Percentiles rank a stretch among this genome's conserved stretches.
These are phyloP conservation scores for Microcebus ravelobensis DNA, from an alignment of 2,113 vertebrate genomes.

Conservation along the genomic window DNA sequence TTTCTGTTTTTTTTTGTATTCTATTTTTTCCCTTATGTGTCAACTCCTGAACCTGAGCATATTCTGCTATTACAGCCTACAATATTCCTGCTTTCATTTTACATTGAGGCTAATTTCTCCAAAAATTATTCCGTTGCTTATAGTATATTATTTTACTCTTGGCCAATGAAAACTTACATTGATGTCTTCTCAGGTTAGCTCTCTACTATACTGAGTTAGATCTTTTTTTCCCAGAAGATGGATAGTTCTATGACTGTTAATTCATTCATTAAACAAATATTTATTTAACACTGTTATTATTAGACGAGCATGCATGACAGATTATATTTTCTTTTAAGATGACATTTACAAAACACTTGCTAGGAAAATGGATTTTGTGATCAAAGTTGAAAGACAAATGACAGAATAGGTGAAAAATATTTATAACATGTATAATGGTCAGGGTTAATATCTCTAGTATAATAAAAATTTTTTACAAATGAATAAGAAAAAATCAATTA, in stretches of 20 bases:
- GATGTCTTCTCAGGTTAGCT: not conserved
- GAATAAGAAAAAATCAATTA: not conserved
- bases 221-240: slow-evolving; percentile 23
- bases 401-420: slow-evolving; percentile 10
- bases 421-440: not conserved
- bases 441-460: not conserved
- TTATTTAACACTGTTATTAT: slow-evolving; percentile 21
- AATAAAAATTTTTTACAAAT: not conserved
- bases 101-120: slow-evolving; percentile 21
- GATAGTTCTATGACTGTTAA: slow-evolving; percentile 34
- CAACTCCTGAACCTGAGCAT: not conserved
- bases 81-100: not conserved
- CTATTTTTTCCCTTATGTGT: not conserved
- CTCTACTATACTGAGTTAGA: not conserved
- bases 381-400: slow-evolving; percentile 51
- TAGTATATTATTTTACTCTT: not conserved
- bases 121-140: not conserved
- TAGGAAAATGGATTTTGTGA: slow-evolving; percentile 44
- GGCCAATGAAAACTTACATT: slow-evolving; percentile 47
- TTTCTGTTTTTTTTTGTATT: not conserved
- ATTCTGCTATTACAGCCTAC: slow-evolving; percentile 4
- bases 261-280: slow-evolving; percentile 29
- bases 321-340: slow-evolving; percentile 31
- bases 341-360: slow-evolving; percentile 46
- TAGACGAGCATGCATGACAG: slow-evolving; percentile 3